Evolutionary conservation across 35 echinoderm and acorn worm genomes (phyloP), one percentile per base, ranked within the genome.

Genomic region (Apostichopus californicus): DNA sequence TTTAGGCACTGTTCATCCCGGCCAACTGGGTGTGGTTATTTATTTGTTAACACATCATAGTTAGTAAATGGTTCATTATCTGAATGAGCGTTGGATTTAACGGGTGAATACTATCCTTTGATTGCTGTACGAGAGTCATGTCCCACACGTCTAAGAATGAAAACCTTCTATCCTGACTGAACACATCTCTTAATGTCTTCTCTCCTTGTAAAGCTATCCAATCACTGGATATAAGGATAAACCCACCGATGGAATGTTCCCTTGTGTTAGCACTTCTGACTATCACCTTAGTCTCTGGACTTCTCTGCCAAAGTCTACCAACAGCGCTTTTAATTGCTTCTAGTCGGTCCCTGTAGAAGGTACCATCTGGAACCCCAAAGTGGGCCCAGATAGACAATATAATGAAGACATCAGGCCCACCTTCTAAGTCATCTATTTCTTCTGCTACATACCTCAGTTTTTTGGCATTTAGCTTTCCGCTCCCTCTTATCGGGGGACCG

Each of bases 241-340:
- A 83, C 0, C 80, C 80, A 54, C 80, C 78, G 12, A 81, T 81
- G 12, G 78, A 81, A 81, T 81, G 78, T 55, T 55, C 78, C 9
- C 78, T 9, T 9, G 78, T 81, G 25, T 81, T 81, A 81, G 78
- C 78, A 81, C 78, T 81, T 46, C 78, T 81, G 25, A 81, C 78
- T 81, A 81, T 55, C 26, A 81, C 78, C 9, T 18, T 23, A 13
- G 78, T 81, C 54, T 81, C 78, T 55, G 78, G 78, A 55, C 78
- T 81, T 81, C 78, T 81, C 22, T 54, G 23, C 78, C 78, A 81
- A 9, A 81, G 54, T 52, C 78, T 46, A 10, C 52, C 14, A 9
- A 81, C 78, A 52, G 78, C 78, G n/a, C 23, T 26, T 52, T 81
- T 81, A 9, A 81, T 55, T 18, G 78, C 78, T 13, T 8, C 12